Conservation (phyloP, 1,140 invertebrate genomes). For the Aphelenchoides avenae region DNA sequence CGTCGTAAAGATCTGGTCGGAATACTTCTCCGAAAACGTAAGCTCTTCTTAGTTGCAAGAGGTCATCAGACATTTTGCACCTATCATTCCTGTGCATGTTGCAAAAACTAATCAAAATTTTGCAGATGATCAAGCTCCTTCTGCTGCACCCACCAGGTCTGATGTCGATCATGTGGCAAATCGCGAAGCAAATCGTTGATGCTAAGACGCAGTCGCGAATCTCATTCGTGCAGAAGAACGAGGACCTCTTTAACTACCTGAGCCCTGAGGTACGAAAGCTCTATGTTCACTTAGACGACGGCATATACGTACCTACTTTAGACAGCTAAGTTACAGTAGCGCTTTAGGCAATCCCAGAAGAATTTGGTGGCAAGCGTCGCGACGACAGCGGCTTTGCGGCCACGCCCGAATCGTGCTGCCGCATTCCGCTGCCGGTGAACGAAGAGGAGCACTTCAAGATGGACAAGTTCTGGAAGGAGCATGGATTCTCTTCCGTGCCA, state of each 20-base stretch:
- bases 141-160: conserved; percentile 34
- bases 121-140: conserved; percentile 36
- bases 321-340: no score
- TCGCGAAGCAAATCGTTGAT: conserved; percentile 40
- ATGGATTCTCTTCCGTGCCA: conserved; percentile 8
- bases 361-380: conserved; percentile 17
- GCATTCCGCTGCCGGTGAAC: conserved; percentile 2
- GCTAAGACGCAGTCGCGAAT: conserved; percentile 34
- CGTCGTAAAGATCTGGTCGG: conserved; percentile 38
- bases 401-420: conserved; percentile 7
- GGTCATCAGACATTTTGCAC: no score
- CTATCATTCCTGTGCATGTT: no score
- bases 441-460: conserved; percentile 13
- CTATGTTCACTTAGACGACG: no score
- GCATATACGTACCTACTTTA: no score
- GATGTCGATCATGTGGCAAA: conserved; percentile 38
- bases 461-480: conserved; percentile 24
- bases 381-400: conserved; percentile 19
- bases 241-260: conserved; percentile 26
- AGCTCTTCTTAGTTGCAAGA: conserved; percentile 24
- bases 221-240: conserved; percentile 25
- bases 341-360: conserved; percentile 21
- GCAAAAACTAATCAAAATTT: not conserved
- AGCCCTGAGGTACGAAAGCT: conserved; percentile 30
- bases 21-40: conserved; percentile 41